A percentile compares a stretch with the other conserved stretches of the same genome.
Conservation (phyloP, 2,113 vertebrate genomes). For the Pomatorhinus ruficollis region DNA sequence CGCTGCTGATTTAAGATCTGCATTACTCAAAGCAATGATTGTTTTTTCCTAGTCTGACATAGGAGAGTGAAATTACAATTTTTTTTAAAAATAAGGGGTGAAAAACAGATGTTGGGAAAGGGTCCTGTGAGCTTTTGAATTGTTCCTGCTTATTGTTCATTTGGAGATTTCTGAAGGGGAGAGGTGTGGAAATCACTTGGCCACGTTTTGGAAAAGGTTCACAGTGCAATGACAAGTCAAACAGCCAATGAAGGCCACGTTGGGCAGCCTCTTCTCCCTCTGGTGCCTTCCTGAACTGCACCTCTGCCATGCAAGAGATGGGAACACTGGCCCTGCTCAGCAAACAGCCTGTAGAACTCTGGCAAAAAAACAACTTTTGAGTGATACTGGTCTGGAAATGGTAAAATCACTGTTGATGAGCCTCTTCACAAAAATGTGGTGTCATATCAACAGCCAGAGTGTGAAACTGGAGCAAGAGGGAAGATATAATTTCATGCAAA, state of each 20-base stretch:
- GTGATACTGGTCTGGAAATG: background rate
- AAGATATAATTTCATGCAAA: background rate
- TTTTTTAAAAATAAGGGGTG: background rate
- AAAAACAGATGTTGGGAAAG: background rate
- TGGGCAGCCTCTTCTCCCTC: background rate
- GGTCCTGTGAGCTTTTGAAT: background rate
- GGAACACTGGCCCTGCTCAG: background rate
- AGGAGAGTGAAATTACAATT: background rate
- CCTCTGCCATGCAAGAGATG: rapidly evolving
- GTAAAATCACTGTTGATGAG: background rate
- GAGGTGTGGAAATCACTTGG: background rate
- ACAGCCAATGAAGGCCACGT: rapidly evolving
- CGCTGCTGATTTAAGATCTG: background rate
- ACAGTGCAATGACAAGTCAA: background rate
- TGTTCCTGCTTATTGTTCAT: background rate
- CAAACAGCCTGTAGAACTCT: background rate
- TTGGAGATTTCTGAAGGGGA: background rate
- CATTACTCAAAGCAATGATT: background rate
- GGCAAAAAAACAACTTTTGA: rapidly evolving
- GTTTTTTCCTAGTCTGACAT: background rate
- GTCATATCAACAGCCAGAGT: background rate
- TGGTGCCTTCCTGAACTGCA: background rate
- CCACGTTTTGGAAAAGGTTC: rapidly evolving
- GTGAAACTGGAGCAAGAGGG: background rate
- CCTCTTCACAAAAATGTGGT: background rate